phyloP scores from a whole-genome alignment of 2,888 invertebrate species.

The Trileptium ribeirensis region DNA sequence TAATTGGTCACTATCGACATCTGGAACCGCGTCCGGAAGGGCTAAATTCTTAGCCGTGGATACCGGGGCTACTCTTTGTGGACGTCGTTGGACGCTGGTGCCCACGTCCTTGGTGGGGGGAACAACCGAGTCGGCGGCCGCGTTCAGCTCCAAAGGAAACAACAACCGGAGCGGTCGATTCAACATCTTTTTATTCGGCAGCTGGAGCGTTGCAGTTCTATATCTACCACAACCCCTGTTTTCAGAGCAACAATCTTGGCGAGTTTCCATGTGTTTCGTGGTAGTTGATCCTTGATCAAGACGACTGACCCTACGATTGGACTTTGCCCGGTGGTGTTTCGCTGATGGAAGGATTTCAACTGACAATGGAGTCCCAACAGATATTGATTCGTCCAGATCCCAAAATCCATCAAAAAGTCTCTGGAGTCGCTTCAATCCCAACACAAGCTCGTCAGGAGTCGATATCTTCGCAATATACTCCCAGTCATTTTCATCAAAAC shows the following conservation, averaged over 20 bases:
- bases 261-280: slow-evolving; percentile 4
- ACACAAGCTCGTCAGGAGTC: not conserved
- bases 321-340: not conserved
- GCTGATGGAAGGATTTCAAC: not conserved
- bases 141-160: not conserved
- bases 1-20: not conserved
- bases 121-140: not conserved
- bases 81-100: too few relatives aligned
- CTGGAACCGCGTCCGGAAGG: too few relatives aligned
- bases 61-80: too few relatives aligned
- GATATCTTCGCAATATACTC: not conserved
- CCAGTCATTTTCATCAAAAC: not conserved
- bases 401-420: not conserved
- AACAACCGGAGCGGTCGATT: not conserved
- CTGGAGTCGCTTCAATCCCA: not conserved
- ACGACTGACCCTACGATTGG: slow-evolving; percentile 8
- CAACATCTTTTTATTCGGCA: not conserved
- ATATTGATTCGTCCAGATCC: slow-evolving; percentile 3
- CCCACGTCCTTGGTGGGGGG: too few relatives aligned
- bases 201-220: not conserved
- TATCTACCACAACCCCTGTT: not conserved
- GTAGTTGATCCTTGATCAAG: not conserved
- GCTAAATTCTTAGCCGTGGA: too few relatives aligned
- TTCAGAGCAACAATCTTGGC: not conserved
- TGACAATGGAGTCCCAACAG: not conserved